Evolutionary conservation across 2,888 invertebrate genomes (phyloP), one percentile per base, ranked within the genome.

Genomic region (Pyrrhia umbra): DNA sequence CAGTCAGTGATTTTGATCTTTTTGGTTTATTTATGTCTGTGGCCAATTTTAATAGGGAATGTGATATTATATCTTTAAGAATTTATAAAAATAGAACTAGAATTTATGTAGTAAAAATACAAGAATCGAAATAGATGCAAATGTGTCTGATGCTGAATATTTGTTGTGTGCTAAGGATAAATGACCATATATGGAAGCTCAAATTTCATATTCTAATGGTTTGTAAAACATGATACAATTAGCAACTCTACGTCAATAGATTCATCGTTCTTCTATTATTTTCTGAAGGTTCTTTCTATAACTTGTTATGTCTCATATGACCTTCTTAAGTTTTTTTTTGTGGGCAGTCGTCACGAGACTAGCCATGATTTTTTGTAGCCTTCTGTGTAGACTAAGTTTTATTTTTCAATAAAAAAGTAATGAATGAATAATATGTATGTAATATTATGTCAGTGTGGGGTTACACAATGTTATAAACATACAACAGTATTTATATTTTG

Each of bases 241-340:
- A 37, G 15, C 42, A 67, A n/a, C 18, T 58, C n/a, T 45, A 57
- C 20, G 58, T 16, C 20, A 25, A 30, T 13, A 37, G 23, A 51
- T 68, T 47, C 37, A 51, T 47, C 47, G 39, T 49, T 20, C 49
- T 43, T 20, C 34, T 27, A 46, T 16, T 46, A 55, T 51, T 46
- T 56, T 46, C 6, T 66, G 52, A 67, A 66, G 69, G 68, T 42
- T 9, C 10, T 16, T 25, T 52, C 37, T 56, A 47, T 40, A 34
- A 49, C 49, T 56, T 75, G 43, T 27, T 52, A 23, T 45, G 54
- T 55, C 54, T 16, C 39, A 43, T 3, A 8, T 13, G 70, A 42
- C 71, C 71, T 72, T 68, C 37, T 13, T n/a, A 27, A 27, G 21
- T 75, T 72, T 75, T 72, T 71, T 68, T 73, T 72, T 69, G 42